Evolutionary conservation across 2,888 invertebrate genomes (phyloP).

Genomic region (Andricus curvator): DNA sequence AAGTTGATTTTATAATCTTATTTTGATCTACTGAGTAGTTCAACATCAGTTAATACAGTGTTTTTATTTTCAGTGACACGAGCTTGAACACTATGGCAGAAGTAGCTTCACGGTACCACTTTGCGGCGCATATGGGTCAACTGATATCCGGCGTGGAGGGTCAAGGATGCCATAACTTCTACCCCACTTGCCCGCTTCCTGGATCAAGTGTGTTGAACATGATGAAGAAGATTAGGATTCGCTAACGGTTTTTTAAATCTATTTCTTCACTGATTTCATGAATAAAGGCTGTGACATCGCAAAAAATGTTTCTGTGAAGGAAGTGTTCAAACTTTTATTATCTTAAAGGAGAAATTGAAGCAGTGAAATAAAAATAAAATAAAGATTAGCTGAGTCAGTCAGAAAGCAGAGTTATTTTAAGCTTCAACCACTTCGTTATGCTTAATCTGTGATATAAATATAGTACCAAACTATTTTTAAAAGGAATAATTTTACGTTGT

Average conservation of each 20-base stretch:
- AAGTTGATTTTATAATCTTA: background rate
- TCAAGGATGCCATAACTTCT: conserved; percentile 84
- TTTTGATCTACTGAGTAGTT: background rate
- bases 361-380: background rate
- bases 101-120: conserved; percentile 83
- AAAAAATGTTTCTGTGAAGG: background rate
- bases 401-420: background rate
- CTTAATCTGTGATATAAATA: background rate
- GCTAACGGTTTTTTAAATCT: conserved; percentile 54
- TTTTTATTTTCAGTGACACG: conserved; percentile 80
- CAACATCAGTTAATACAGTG: background rate
- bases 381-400: background rate
- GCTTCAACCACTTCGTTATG: background rate
- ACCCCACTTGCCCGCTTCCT: conserved; percentile 83
- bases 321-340: background rate
- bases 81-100: conserved; percentile 83
- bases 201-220: conserved; percentile 83
- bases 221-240: conserved; percentile 81
- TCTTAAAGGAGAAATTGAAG: background rate
- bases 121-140: conserved; percentile 86
- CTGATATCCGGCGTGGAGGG: conserved; percentile 83
- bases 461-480: background rate
- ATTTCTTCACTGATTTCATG: background rate
- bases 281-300: conserved; percentile 6
- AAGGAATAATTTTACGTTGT: background rate